Evolutionary conservation across 1,140 invertebrate species (phyloP).

Genomic region (Galleria mellonella): DNA sequence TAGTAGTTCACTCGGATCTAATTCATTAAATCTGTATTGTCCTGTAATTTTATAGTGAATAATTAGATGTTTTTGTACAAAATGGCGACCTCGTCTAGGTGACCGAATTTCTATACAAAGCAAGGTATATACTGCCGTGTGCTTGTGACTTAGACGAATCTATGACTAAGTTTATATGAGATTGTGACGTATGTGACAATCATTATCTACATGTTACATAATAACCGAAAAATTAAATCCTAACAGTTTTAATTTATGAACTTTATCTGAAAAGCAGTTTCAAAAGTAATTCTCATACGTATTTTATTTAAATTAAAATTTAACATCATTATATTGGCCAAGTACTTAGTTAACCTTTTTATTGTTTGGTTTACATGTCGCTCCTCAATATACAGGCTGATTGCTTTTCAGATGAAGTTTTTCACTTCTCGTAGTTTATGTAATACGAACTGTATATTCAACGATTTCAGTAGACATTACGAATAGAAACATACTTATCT

Average conservation of each 20-base stretch:
- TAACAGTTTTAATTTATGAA: not conserved
- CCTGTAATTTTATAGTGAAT: constrained; percentile 45
- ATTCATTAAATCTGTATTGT: constrained; percentile 65
- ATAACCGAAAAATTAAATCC: not conserved
- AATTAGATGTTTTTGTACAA: constrained; percentile 68
- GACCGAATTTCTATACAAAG: constrained; percentile 67
- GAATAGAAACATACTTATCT: constrained; percentile 51
- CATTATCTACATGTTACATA: not conserved
- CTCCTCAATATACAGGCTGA: not conserved
- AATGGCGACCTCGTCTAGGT: constrained; percentile 69
- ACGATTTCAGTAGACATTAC: constrained; percentile 40
- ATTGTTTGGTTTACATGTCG: constrained; percentile 6
- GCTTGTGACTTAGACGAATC: constrained; percentile 18
- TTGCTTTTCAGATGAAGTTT: constrained; percentile 34
- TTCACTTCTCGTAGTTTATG: too few relatives aligned
- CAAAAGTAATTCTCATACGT: not conserved
- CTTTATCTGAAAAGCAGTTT: constrained; percentile 24
- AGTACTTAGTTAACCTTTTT: constrained; percentile 28
- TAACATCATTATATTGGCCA: constrained; percentile 16
- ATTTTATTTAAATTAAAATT: constrained; percentile 1
- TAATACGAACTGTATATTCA: constrained; percentile 31
- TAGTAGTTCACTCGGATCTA: constrained; percentile 59
- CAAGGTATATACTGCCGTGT: constrained; percentile 18
- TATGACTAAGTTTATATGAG: constrained; percentile 8
- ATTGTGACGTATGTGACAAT: not conserved